A percentile compares a stretch with the other conserved stretches of the same genome.
Conservation (phyloP, 2,888 invertebrate species). For the Drymonia ruficornis region DNA sequence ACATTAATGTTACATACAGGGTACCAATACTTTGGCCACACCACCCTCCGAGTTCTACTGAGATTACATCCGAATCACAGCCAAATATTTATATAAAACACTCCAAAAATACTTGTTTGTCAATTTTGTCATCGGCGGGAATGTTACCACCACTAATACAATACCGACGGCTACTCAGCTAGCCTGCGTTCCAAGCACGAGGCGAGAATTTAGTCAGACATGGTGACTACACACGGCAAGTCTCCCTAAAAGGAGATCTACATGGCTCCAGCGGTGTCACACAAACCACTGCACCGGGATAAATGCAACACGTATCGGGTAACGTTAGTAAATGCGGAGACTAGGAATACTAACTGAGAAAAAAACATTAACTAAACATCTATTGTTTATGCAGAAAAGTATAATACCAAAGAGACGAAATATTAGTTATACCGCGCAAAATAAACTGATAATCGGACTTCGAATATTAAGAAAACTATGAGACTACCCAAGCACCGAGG, state of each 20-base stretch:
- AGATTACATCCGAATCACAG: slow-evolving; percentile 71
- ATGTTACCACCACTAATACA: slow-evolving; percentile 2
- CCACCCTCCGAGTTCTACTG: slow-evolving; percentile 32
- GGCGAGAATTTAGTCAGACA: slow-evolving; percentile 12
- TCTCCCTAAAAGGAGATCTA: slow-evolving; percentile 22
- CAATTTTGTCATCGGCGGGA: slow-evolving; percentile 17
- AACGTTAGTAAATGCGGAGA: slow-evolving; percentile 59
- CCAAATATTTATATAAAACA: slow-evolving; percentile 62
- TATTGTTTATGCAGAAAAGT: background rate
- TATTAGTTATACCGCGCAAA: background rate
- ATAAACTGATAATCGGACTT: background rate
- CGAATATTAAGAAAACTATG: slow-evolving; percentile 32
- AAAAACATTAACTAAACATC: slow-evolving; percentile 11
- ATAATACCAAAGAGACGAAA: background rate
- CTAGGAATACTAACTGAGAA: slow-evolving; percentile 38
- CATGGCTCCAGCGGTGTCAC: slow-evolving; percentile 8
- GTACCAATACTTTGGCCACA: slow-evolving; percentile 24
- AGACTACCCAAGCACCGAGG: slow-evolving; percentile 69
- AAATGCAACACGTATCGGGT: slow-evolving; percentile 30
- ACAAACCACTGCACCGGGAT: slow-evolving; percentile 24
- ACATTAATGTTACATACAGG: no score
- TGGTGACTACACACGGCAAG: slow-evolving; percentile 18
- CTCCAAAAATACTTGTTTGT: slow-evolving; percentile 56
- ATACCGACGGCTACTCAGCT: slow-evolving; percentile 8
- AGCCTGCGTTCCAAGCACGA: background rate